Percentiles rank a stretch among this genome's conserved stretches.
Conservation (phyloP, 1,140 invertebrate species). For the Cryptotermes secundus region DNA sequence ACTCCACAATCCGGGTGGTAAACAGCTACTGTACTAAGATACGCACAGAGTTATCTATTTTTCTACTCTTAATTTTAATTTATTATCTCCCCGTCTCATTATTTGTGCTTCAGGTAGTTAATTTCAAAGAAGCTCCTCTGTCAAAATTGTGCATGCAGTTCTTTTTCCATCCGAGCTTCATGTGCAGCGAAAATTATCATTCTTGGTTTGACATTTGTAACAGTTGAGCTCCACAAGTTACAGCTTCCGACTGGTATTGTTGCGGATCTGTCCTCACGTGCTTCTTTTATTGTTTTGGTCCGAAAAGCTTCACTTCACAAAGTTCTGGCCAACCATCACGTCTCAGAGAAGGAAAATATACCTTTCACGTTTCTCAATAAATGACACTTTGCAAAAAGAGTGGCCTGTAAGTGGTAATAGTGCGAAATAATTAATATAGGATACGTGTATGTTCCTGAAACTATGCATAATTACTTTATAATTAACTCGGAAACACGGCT, state of each 20-base stretch:
- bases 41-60: too few relatives aligned
- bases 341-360: not conserved
- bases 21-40: too few relatives aligned
- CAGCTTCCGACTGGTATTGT: not conserved
- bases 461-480: not conserved
- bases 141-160: too few relatives aligned
- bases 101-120: too few relatives aligned
- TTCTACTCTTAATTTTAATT: too few relatives aligned
- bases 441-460: not conserved
- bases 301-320: not conserved
- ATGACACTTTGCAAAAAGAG: not conserved
- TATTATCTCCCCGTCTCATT: too few relatives aligned
- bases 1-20: too few relatives aligned
- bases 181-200: too few relatives aligned
- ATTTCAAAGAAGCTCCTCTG: too few relatives aligned
- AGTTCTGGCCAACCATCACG: not conserved
- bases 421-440: not conserved
- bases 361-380: not conserved
- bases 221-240: too few relatives aligned
- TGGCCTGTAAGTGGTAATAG: not conserved
- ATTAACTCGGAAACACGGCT: not conserved
- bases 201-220: too few relatives aligned
- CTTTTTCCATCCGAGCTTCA: too few relatives aligned
- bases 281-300: not conserved
- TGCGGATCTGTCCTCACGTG: not conserved